Base-by-base conservation (phyloP, 2,113 vertebrate genomes). In the Phylloscopus whistleri region DNA sequence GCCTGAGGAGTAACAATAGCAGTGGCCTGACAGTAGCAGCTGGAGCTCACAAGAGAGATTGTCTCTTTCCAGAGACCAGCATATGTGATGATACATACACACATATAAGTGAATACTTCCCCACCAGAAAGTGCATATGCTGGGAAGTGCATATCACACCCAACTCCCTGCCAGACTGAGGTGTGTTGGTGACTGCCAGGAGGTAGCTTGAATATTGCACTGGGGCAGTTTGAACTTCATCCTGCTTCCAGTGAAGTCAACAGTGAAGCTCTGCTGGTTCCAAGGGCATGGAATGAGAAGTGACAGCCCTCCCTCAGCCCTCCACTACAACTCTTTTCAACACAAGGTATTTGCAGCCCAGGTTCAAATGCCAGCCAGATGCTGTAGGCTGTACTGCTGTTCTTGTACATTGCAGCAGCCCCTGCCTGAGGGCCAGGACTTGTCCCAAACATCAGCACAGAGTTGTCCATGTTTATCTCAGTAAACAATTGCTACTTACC, bases 1-100 rank as follows among this genome's bases (percentile, higher is more conserved):
- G 74, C 64, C 64, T 63, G 85, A 64, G 21, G 52, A 81, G 69
- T 66, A 80, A 88, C 80, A 95, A 63, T 35, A 86, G 87, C 48
- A 46, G 59, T 74, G 44, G 43, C 51, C 60, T 83, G 69, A 84
- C 39, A 87, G 53, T 31, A 68, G 67, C 56, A 94, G 75, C 92
- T 93, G 84, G 80, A 94, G 43, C 58, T 96, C 59, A 79, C 84
- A 82, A 56, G 43, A 33, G 51, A 85, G 70, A 86, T 19, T 67
- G 30, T 90, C 33, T 62, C 39, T 67, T 67, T 77, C 68, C 31
- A 49, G 72, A 87, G 28, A 70, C 27, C 4, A 2, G 58, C 46
- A 44, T 13, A 30, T 4, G 24, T 68, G 48, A 73, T 16, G 39
- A 15, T 5, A 44, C 11, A 27, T 14, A 31, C 5, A 66, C 11